Conservation (phyloP, 2,888 invertebrate genomes). For the Stenichneumon culpator region DNA sequence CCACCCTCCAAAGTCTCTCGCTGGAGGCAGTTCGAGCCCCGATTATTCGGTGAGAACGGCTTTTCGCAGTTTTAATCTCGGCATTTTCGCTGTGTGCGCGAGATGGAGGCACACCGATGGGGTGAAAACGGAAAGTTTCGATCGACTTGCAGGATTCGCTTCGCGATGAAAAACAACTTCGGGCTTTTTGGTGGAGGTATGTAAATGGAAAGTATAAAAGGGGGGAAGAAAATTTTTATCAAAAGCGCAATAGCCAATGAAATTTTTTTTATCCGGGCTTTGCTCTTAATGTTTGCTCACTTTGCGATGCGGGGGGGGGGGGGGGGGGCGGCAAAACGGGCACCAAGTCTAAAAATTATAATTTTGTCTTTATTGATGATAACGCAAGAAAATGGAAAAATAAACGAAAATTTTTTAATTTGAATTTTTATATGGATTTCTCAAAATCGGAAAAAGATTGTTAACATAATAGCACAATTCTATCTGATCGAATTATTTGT, state of each 20-base stretch:
- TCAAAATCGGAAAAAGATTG: too few species aligned
- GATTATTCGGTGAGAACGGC: slow-evolving; percentile 71
- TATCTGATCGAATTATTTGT: too few species aligned
- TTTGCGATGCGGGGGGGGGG: not conserved
- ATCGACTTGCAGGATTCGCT: not conserved
- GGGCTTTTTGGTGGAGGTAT: slow-evolving; percentile 20
- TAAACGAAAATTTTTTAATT: too few species aligned
- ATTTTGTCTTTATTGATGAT: too few species aligned
- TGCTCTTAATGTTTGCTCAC: not conserved
- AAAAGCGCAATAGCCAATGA: not conserved
- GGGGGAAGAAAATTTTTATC: slow-evolving; percentile 29
- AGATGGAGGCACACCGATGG: slow-evolving; percentile 15
- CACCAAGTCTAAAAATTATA: too few species aligned
- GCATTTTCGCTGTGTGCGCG: slow-evolving; percentile 41
- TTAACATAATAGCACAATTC: too few species aligned
- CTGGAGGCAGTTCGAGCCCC: slow-evolving; percentile 56
- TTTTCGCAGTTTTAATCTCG: slow-evolving; percentile 72
- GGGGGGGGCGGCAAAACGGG: too few species aligned
- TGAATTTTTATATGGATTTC: too few species aligned
- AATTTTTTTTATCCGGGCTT: slow-evolving; percentile 1
- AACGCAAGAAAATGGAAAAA: too few species aligned
- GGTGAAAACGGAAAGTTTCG: slow-evolving; percentile 42
- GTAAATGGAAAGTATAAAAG: slow-evolving; percentile 24
- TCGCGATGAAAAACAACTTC: slow-evolving; percentile 40
- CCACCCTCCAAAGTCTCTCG: slow-evolving; percentile 48